Base-by-base conservation (phyloP, 2,113 vertebrate genomes). In the Oxygymnocypris stewartii region DNA sequence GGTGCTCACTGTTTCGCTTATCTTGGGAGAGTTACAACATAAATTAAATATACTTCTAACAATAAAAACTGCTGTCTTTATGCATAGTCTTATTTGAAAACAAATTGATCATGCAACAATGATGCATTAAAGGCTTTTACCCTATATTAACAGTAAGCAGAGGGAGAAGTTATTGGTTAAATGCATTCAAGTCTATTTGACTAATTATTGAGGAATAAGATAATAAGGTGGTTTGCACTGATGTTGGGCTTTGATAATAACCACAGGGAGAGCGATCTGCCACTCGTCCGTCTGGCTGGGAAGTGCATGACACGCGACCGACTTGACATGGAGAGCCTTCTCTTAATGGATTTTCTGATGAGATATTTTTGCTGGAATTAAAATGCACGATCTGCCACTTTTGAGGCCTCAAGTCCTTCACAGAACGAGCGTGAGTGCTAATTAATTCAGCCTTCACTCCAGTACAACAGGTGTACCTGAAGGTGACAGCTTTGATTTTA, bases 281-380 rank as follows among this genome's bases (percentile, higher is more conserved):
- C 12, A 16, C 8, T 20, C 9, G 28, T 65, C 6, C 2, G 2
- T 81, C 79, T 81, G 59, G 14, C 79, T 31, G 37, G n/a, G 23
- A 81, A 81, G 59, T 44, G 35, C 40, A 6, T 9, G 40, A 65
- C 40, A 81, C 59, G 35, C 12, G n/a, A 65, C n/a, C 6, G 57
- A 28, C 59, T 40, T 61, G 49, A 79, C 57, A 80, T 25, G 54
- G 35, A 42, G 54, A 42, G 37, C 54, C 54, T 18, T 25, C n/a
- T 65, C 40, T 47, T 81, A 81, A 81, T 65, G n/a, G 79, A 81
- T 81, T 65, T 44, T 40, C 79, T 65, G 59, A 81, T 81, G 59
- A 65, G 79, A 37, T 40, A 23, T 25, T 79, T 80, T 28, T 65
- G 14, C 59, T 18, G 37, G 9, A 81, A 81, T 81, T 81, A 80